These are phyloP conservation scores for Istiophorus platypterus DNA, from an alignment of 2,113 vertebrate species.

Conservation along the genomic window DNA sequence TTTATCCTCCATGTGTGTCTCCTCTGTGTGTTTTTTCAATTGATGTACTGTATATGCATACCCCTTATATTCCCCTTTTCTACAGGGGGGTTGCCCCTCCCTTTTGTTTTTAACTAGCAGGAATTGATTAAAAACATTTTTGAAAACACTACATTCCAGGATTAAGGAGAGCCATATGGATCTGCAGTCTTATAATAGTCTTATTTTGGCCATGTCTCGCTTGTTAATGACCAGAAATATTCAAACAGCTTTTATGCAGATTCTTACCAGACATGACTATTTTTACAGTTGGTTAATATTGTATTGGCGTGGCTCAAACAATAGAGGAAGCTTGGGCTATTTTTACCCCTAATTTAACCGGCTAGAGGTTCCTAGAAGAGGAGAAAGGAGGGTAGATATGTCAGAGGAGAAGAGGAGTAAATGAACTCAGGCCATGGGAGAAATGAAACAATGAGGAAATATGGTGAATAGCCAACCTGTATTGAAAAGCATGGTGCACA, in stretches of 20 bases:
- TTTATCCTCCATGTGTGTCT: slow-evolving; percentile 33
- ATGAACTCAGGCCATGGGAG: slow-evolving; percentile 21
- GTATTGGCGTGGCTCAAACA: slow-evolving; percentile 41
- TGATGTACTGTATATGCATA: slow-evolving; percentile 33
- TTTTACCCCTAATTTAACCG: slow-evolving; percentile 51
- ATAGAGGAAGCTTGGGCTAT: slow-evolving; percentile 35
- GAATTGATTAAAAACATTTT: slow-evolving; percentile 59
- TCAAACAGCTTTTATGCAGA: slow-evolving; percentile 56
- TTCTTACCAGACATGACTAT: slow-evolving; percentile 27
- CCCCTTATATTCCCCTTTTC: slow-evolving; percentile 32
- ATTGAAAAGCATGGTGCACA: not conserved
- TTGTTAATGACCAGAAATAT: slow-evolving; percentile 46
- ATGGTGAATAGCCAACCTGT: not conserved
- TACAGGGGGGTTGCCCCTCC: slow-evolving; percentile 20
- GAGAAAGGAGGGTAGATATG: slow-evolving; percentile 4
- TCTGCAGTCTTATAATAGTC: slow-evolving; percentile 32
- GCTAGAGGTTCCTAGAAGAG: slow-evolving; percentile 23
- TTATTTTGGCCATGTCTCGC: slow-evolving; percentile 49
- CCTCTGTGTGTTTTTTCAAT: slow-evolving; percentile 12
- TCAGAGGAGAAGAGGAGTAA: slow-evolving; percentile 14
- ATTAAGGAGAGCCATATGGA: slow-evolving; percentile 49
- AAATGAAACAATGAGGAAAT: slow-evolving; percentile 27
- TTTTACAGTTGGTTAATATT: slow-evolving; percentile 43
- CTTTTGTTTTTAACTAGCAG: slow-evolving; percentile 58
- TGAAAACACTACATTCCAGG: slow-evolving; percentile 55